phyloP scores from a whole-genome alignment of 35 echinoderm and acorn worm species.

The Ophiothrix spiculata region DNA sequence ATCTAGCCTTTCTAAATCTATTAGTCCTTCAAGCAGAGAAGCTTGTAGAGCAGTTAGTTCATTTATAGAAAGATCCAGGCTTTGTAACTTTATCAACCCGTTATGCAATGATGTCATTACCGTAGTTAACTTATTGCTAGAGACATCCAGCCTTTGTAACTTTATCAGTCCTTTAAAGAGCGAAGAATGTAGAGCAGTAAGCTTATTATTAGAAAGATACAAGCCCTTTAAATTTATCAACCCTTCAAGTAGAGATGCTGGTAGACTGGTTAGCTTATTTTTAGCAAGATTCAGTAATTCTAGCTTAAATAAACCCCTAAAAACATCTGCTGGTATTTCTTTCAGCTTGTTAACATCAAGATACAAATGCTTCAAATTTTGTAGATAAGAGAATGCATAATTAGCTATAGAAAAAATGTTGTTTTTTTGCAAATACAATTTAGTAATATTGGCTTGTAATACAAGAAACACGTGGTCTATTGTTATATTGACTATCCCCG shows the following conservation, averaged over 20 bases:
- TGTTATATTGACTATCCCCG: too few species aligned
- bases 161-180: not conserved
- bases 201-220: not conserved
- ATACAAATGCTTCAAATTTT: too few species aligned
- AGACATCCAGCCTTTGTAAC: not conserved
- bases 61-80: not conserved
- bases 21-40: not conserved
- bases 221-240: not conserved
- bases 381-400: too few species aligned
- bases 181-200: not conserved
- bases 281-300: too few species aligned
- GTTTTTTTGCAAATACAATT: too few species aligned
- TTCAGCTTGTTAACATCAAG: too few species aligned
- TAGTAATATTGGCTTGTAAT: too few species aligned
- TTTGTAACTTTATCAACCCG: not conserved
- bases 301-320: too few species aligned
- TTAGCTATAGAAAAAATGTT: too few species aligned
- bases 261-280: too few species aligned
- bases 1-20: not conserved
- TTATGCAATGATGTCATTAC: not conserved
- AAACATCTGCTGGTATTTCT: too few species aligned
- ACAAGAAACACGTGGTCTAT: too few species aligned
- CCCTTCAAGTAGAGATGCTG: not conserved
- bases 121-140: not conserved
- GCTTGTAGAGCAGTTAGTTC: not conserved